These are phyloP conservation scores for Dioctria linearis DNA, from an alignment of 2,888 invertebrate species.

Conservation along the genomic window DNA sequence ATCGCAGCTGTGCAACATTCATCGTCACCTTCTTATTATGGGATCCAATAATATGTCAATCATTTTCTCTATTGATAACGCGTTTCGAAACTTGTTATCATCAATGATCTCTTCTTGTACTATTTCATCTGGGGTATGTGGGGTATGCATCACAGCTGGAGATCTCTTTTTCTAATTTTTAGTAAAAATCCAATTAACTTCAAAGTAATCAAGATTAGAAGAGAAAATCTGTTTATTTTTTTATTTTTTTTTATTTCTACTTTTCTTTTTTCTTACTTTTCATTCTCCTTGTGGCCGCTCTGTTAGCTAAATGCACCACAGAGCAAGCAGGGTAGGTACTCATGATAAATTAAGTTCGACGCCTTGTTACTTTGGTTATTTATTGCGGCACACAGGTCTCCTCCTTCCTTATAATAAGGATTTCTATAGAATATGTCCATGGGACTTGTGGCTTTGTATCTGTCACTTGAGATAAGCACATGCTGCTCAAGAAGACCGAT, in stretches of 20 bases:
- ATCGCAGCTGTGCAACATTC: too few relatives aligned
- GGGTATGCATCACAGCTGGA: not conserved
- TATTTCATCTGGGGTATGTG: not conserved
- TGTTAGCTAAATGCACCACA: too few relatives aligned
- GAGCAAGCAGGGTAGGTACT: not conserved
- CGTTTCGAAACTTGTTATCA: constrained; percentile 12
- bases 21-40: not conserved
- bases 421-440: constrained; percentile 11
- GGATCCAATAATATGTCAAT: constrained; percentile 21
- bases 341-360: constrained; percentile 38
- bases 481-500: constrained; percentile 6
- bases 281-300: too few relatives aligned
- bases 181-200: constrained; percentile 38
- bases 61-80: not conserved
- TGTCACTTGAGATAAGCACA: constrained; percentile 34
- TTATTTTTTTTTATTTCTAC: not conserved
- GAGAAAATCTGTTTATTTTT: not conserved
- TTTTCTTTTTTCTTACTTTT: too few relatives aligned
- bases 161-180: constrained; percentile 4
- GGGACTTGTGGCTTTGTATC: not conserved
- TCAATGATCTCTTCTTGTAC: constrained; percentile 8
- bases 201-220: not conserved
- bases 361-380: constrained; percentile 35
- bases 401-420: not conserved
- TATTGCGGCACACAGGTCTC: not conserved